Evolutionary conservation across 2,113 vertebrate species (phyloP), one percentile per base, ranked within the genome.

Genomic region (Mustela nigripes): DNA sequence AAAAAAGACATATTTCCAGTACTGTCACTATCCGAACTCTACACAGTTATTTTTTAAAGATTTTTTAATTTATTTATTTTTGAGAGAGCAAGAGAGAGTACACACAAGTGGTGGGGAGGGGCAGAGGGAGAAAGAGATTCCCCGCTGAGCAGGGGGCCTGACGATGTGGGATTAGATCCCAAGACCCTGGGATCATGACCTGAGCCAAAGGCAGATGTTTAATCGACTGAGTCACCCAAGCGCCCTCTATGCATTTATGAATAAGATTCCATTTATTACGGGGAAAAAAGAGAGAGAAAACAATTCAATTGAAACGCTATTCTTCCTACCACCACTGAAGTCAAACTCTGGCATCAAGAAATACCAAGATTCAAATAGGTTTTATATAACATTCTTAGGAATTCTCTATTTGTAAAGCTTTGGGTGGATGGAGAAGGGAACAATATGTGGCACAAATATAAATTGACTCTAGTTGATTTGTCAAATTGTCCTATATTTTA

Each of bases 351-450:
- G 58, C 22, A 39, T 31, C 26, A 56, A 50, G 45, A 12, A 85
- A 78, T 69, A 67, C 26, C 33, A 76, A 76, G 22, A 60, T 53
- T 53, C 48, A 95, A 89, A 45, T 65, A 53, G 4, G 33, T 79
- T 94, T 94, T 56, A 88, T 8, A 3, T 60, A 83, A 81, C 28
- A 79, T 80, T 80, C n/a, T 58, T 85, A 33, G 16, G 28, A 89
- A 42, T 42, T 95, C 12, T 95, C 36, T 94, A 62, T 81, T 92
- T 93, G 19, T 16, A 90, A 86, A 86, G 42, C 33, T 31, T 92
- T 33, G 63, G 31, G 31, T 56, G 53, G 53, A 9, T 4, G 11
- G 1, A 19, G 8, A 12, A 15, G 31, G 21, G 16, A n/a, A 58
- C 16, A 65, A 62, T 78, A 53, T 63, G 26, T 63, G 26, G n/a